Evolutionary conservation across 2,888 invertebrate genomes (phyloP).

Genomic region (Pyrocoelia pectoralis): DNA sequence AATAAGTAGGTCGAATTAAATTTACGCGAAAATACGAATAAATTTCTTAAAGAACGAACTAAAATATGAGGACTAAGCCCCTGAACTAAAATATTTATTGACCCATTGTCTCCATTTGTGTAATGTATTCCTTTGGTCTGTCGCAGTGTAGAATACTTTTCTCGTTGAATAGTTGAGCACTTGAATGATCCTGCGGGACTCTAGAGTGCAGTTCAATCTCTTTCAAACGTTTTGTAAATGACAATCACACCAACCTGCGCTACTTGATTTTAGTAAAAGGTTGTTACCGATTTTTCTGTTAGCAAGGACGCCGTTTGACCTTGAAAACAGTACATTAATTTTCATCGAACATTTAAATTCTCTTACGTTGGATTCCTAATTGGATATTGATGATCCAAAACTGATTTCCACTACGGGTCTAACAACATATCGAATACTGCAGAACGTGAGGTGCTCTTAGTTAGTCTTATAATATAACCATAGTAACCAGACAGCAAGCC

Average conservation of each 20-base stretch:
- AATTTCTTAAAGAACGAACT: neutral
- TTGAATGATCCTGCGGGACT: neutral
- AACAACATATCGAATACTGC: neutral
- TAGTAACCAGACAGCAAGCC: no score
- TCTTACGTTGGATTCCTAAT: neutral
- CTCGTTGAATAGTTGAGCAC: neutral
- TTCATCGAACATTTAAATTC: neutral
- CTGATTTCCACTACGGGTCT: neutral
- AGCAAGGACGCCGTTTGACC: neutral
- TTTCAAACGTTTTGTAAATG: neutral
- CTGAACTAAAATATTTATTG: neutral
- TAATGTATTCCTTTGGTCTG: conserved; percentile 1
- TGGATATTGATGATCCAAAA: neutral
- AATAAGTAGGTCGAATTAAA: no score
- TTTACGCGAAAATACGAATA: neutral
- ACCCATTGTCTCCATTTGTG: neutral
- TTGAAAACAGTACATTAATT: neutral
- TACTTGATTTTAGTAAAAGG: neutral
- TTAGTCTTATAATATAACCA: no score
- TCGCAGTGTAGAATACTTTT: neutral
- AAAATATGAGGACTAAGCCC: neutral
- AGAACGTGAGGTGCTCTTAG: no score
- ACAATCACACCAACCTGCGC: neutral
- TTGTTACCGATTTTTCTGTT: neutral
- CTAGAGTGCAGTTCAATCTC: conserved; percentile 1